Conservation (phyloP, 2,888 invertebrate genomes). For the Phortica okadai region DNA sequence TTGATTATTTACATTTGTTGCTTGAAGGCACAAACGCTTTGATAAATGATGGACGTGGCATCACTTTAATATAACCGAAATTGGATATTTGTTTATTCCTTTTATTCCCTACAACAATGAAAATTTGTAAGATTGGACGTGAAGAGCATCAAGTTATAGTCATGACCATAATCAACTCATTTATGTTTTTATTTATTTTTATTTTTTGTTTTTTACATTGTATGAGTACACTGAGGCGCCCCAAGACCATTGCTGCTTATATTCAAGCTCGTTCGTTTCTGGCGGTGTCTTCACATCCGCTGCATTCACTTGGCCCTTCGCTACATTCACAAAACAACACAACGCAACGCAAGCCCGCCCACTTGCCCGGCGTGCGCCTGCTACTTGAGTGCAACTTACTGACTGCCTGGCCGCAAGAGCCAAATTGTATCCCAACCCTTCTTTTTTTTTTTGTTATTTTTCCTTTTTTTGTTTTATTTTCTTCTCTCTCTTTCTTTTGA, state of each 20-base stretch:
- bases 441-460: constrained; percentile 6
- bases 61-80: too few species aligned
- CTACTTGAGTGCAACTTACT: constrained; percentile 36
- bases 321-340: background rate
- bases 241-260: constrained; percentile 37
- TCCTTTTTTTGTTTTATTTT: constrained; percentile 23
- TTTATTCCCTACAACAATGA: too few species aligned
- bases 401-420: constrained; percentile 47
- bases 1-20: too few species aligned
- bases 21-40: too few species aligned
- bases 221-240: constrained; percentile 25
- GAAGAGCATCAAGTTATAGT: too few species aligned
- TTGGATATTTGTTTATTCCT: too few species aligned
- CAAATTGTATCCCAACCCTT: background rate
- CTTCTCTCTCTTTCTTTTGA: constrained; percentile 27
- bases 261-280: constrained; percentile 52
- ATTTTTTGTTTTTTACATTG: constrained; percentile 31
- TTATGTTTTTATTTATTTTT: too few species aligned
- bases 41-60: too few species aligned
- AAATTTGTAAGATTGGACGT: too few species aligned
- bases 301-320: constrained; percentile 59
- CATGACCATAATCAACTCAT: too few species aligned
- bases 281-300: constrained; percentile 69
- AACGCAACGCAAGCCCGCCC: background rate
- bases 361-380: constrained; percentile 7